Conservation (phyloP, 2,888 invertebrate genomes). For the Gymnocheta viridis region DNA sequence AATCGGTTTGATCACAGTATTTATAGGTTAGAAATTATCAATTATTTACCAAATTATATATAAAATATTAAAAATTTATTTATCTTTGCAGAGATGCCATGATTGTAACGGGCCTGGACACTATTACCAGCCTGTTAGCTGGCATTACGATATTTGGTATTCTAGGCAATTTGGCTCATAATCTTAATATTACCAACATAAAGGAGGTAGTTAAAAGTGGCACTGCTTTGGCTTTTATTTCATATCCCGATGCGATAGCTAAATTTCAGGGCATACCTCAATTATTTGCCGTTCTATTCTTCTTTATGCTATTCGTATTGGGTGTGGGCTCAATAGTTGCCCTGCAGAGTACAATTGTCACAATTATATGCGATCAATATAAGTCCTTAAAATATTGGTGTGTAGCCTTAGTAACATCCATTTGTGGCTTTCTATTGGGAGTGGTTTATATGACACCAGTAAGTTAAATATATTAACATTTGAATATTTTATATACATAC, state of each 20-base stretch:
- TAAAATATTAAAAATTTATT: no score
- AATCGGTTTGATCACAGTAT: slow-evolving; percentile 88
- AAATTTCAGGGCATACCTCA: slow-evolving; percentile 88
- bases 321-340: slow-evolving; percentile 90
- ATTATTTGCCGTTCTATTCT: slow-evolving; percentile 91
- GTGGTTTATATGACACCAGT: slow-evolving; percentile 88
- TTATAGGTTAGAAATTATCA: slow-evolving; percentile 81
- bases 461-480: slow-evolving; percentile 31
- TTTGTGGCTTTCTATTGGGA: slow-evolving; percentile 85
- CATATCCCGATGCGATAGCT: slow-evolving; percentile 90
- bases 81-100: slow-evolving; percentile 84
- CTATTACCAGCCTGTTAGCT: slow-evolving; percentile 89
- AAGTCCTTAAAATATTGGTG: slow-evolving; percentile 84
- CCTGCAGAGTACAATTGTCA: slow-evolving; percentile 86
- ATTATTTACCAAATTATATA: neutral
- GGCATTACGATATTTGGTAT: slow-evolving; percentile 92
- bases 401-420: slow-evolving; percentile 84
- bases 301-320: slow-evolving; percentile 90
- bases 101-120: slow-evolving; percentile 90
- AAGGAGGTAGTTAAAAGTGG: slow-evolving; percentile 88
- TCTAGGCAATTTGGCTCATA: slow-evolving; percentile 89
- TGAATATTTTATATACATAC: neutral
- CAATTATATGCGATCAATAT: slow-evolving; percentile 87
- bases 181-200: slow-evolving; percentile 84
- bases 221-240: slow-evolving; percentile 90